Conservation (phyloP, 2,797 vertebrate species). For the Ctenopoma kingsleyae region DNA sequence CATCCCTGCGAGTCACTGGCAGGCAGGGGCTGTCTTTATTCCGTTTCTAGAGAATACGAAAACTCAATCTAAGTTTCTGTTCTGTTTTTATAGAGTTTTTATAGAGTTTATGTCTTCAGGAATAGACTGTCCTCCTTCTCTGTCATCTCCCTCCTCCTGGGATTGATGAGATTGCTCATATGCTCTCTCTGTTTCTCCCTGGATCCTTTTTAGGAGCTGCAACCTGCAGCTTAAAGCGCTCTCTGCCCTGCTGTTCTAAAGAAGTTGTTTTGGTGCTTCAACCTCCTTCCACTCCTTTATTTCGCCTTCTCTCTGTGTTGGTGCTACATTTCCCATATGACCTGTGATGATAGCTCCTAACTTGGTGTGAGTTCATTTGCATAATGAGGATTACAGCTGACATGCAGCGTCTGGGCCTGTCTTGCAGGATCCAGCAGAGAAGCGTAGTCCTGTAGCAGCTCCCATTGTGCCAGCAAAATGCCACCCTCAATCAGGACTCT, state of each 20-base stretch:
- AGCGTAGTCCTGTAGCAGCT: conserved; percentile 25
- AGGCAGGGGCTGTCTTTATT: neutral
- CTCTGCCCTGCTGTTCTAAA: conserved; percentile 7
- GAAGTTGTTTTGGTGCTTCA: neutral
- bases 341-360: conserved; percentile 28
- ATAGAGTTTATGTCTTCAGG: conserved; percentile 4
- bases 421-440: conserved; percentile 46
- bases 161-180: neutral
- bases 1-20: conserved; percentile 1
- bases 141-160: neutral
- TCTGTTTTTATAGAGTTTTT: neutral
- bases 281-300: neutral
- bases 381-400: conserved; percentile 67
- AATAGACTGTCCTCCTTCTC: neutral
- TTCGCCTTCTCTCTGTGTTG: neutral
- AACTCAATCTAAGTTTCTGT: conserved; percentile 20
- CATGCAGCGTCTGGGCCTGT: conserved; percentile 61
- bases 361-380: conserved; percentile 47
- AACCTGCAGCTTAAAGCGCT: conserved; percentile 5
- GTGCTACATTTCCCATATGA: conserved; percentile 25
- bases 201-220: conserved; percentile 1
- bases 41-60: neutral
- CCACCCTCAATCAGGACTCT: conserved; percentile 55
- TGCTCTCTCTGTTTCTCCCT: neutral
- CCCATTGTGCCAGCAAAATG: conserved; percentile 57